Evolutionary conservation across 2,888 invertebrate genomes (phyloP).

Genomic region (Eupithecia exiguata): DNA sequence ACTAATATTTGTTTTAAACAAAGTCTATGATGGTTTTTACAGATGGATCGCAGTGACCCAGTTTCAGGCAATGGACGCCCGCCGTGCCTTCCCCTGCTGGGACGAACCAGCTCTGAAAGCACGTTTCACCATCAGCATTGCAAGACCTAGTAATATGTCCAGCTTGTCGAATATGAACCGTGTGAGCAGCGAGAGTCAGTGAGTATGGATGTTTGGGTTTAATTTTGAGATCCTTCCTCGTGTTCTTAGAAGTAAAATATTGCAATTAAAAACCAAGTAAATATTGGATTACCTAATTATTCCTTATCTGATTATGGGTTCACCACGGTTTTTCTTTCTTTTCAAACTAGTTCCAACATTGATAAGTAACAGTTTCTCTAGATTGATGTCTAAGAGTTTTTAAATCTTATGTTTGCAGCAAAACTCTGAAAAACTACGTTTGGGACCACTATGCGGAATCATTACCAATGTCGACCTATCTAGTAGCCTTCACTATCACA

Average conservation of each 20-base stretch:
- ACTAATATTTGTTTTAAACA: background rate
- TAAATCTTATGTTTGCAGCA: slow-evolving; percentile 66
- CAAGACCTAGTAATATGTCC: slow-evolving; percentile 87
- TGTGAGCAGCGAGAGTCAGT: slow-evolving; percentile 78
- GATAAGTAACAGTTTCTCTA: background rate
- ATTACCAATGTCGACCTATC: slow-evolving; percentile 94
- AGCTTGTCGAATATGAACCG: slow-evolving; percentile 92
- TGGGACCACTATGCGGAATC: slow-evolving; percentile 92
- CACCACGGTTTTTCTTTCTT: background rate
- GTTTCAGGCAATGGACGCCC: slow-evolving; percentile 92
- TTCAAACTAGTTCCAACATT: background rate
- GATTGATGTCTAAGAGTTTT: background rate
- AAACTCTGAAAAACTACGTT: slow-evolving; percentile 84
- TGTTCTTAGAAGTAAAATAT: background rate
- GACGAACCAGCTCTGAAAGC: slow-evolving; percentile 94
- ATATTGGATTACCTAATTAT: background rate
- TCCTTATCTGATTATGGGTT: background rate
- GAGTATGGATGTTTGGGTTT: slow-evolving; percentile 56
- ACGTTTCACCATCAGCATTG: slow-evolving; percentile 90
- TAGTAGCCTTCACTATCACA: slow-evolving; percentile 92
- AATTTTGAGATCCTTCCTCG: background rate
- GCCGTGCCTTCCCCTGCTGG: slow-evolving; percentile 93
- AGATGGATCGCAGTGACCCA: slow-evolving; percentile 93
- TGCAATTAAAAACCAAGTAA: background rate
- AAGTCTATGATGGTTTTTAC: slow-evolving; percentile 30